Evolutionary conservation across 2,888 invertebrate species (phyloP), one percentile per base, ranked within the genome.

Genomic region (Phengaris arion): DNA sequence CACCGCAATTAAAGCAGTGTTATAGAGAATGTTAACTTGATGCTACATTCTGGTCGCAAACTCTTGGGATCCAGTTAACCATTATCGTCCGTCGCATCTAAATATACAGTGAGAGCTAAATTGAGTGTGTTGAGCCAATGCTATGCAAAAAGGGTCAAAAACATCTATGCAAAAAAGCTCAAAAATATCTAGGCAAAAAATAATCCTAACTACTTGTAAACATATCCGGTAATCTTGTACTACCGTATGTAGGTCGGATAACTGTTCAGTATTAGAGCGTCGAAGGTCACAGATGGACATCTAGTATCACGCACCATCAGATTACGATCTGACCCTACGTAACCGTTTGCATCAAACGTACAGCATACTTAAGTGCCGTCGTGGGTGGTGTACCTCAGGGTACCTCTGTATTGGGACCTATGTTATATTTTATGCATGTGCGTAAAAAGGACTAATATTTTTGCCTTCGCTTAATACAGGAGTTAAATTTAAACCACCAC

Each of bases 281-380:
- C 15, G 48, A 22, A 75, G 55, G 68, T 15, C 55, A 54, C 52
- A 48, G 68, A 74, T 69, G 68, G 52, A 55, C 48, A 75, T 75
- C 69, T 46, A 68, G 13, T 57, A 72, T 54, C 75, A 75, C 69
- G 75, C 75, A 69, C 75, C 45, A 59, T 74, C 74, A 13, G 68
- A 75, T 69, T 55, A 52, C 46, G 69, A 68, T 68, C 64, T 75
- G 75, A 69, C 75, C 75, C 75, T 15, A 35, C 12, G 46, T 75
- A 68, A n/a, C 45, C 46, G 75, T 75, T 68, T 55, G 45, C 68
- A 54, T 69, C 55, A 75, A n/a, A 68, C 52, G 35, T 68, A 22
- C 45, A 68, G 74, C 74, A 74, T 74, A 69, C 75, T 35, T 68
- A 68, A 68, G 52, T 55, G 54, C 55, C 55, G 7, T 74, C 74